Evolutionary conservation across 2,113 vertebrate species (phyloP), one percentile per base, ranked within the genome.

Genomic region (Polypterus senegalus): DNA sequence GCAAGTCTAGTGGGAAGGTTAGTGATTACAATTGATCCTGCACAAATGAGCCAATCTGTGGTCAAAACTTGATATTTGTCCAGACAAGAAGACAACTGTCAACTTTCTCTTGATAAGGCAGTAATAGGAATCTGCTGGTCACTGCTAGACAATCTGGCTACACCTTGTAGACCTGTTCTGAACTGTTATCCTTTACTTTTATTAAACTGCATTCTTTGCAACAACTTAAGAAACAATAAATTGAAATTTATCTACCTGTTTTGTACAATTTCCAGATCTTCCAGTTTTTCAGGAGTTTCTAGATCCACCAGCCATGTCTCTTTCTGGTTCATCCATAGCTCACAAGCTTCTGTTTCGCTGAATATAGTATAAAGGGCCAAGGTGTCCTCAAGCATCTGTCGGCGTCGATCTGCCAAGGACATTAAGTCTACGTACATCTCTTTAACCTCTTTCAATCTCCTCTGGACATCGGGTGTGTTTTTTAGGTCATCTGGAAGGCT

Each of bases 311-410:
- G 69, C 96, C 94, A 98, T 53, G 92, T 96, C 81, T 92, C 91
- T 72, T 99, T 99, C 75, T 93, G 86, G 0, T 81, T 83, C 93
- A 98, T 98, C 93, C 94, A 98, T 7, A 97, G 83, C 71, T 94
- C 88, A 48, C 96, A 98, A 46, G 92, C 91, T 0, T 98, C 94
- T 0, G 90, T 92, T 77, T 98, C 93, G 47, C 92, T 92, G n/a
- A 97, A 92, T 63, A 98, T 89, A 0, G 87, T 97, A 76, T 97
- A 97, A 56, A 96, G 85, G 57, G 91, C 79, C 60, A 95, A 84
- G 1, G 91, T 76, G 1, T 98, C 91, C 61, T 89, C 89, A 11
- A 98, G 79, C 71, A 82, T 90, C 63, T 86, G 90, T 69, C 83
- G 80, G 2, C 93, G 85, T 54, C 83, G 61, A 57, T 93, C 87